Conservation (phyloP, 2,797 vertebrate species). For the Vireo griseus region DNA sequence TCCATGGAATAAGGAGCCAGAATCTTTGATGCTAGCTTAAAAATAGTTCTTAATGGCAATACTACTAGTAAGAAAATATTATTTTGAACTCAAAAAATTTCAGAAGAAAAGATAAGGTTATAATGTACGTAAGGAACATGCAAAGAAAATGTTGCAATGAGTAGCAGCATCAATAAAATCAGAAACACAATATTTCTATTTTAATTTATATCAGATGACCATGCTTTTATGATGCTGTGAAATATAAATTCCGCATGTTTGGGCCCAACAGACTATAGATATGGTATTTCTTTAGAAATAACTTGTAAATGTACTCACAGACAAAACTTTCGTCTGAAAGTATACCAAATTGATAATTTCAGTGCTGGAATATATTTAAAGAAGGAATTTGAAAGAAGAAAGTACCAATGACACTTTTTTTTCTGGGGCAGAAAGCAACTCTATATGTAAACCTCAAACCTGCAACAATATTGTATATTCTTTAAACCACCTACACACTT, state of each 20-base stretch:
- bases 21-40: not conserved
- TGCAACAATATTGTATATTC: not conserved
- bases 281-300: not conserved
- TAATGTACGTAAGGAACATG: not conserved
- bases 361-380: not conserved
- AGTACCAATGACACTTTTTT: not conserved
- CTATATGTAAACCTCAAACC: not conserved
- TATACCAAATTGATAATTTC: not conserved
- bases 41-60: not conserved
- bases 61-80: not conserved
- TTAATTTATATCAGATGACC: not conserved
- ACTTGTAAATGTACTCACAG: not conserved
- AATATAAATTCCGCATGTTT: not conserved
- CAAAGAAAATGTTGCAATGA: not conserved
- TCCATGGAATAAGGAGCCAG: not conserved
- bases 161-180: not conserved
- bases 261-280: not conserved
- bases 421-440: not conserved
- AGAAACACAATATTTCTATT: not conserved
- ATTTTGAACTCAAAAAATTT: not conserved
- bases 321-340: not conserved
- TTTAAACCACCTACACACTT: not conserved
- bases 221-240: not conserved
- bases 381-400: not conserved
- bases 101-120: not conserved